A percentile compares a stretch with the other conserved stretches of the same genome.
Conservation (phyloP, 1,140 invertebrate genomes). For the Tetramorium parvispinum region DNA sequence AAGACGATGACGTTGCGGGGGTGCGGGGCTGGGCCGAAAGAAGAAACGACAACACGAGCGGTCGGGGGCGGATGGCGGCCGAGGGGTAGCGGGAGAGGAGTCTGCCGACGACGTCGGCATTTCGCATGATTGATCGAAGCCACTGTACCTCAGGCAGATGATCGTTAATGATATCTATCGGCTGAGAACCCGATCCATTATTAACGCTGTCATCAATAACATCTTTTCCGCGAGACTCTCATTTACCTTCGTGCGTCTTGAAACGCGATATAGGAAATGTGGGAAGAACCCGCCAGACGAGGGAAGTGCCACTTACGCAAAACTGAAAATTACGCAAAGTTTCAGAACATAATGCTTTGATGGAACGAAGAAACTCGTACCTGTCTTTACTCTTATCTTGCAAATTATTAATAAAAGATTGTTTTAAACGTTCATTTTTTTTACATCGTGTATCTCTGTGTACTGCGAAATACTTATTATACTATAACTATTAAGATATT, state of each 20-base stretch:
- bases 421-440: not conserved
- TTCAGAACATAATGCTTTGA: not conserved
- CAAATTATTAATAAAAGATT: not conserved
- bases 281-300: not conserved
- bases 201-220: conserved; percentile 74
- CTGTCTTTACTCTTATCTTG: not conserved
- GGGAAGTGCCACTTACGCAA: conserved; percentile 10
- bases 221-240: conserved; percentile 58
- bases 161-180: conserved; percentile 77
- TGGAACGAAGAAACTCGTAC: not conserved
- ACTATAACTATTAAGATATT: too few relatives aligned
- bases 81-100: conserved; percentile 62
- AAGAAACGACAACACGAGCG: conserved; percentile 75
- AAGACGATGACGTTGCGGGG: conserved; percentile 70
- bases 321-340: conserved; percentile 7
- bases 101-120: conserved; percentile 75
- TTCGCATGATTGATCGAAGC: conserved; percentile 78
- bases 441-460: not conserved
- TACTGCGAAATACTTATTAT: too few relatives aligned
- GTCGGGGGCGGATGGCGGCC: conserved; percentile 56
- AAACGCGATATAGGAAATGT: conserved; percentile 49
- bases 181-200: conserved; percentile 73
- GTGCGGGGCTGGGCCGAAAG: conserved; percentile 61
- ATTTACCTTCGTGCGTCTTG: conserved; percentile 39
- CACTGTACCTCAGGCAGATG: conserved; percentile 68